Base-by-base conservation (phyloP, 2,888 invertebrate genomes). In the Philaethria dido region DNA sequence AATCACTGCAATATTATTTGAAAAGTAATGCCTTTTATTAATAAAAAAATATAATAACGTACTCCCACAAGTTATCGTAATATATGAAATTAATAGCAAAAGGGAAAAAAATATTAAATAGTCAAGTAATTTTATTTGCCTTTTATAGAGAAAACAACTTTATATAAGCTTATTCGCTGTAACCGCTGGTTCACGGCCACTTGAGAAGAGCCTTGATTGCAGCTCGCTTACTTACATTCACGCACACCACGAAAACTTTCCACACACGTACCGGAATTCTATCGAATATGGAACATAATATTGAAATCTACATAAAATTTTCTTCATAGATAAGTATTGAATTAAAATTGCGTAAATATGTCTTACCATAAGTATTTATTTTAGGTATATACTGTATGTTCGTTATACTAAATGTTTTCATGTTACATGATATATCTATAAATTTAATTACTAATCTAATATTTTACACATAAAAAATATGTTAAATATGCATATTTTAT, bases 131-230 rank as follows among this genome's bases (percentile, higher is more conserved):
- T 67, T 47, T 63, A 67, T 50, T 57, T 60, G 59, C 59, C 18
- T 33, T 59, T 63, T 59, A 63, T 59, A 59, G 52, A 52, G 62
- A 62, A 62, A 45, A 45, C 59, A 57, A 29, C 61, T 62, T 66
- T 69, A 62, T 62, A 66, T 52, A 65, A 73, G 77, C 74, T 77
- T 78, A 79, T 82, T 82, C 83, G 77, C 77, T 85, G 85, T 85
- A 84, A 85, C 83, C 62, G 74, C 80, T 60, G 78, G 79, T 81
- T 85, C 87, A 88, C 77, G 86, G 85, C 78, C 86, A 84, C 78
- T 76, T 74, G 74, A 82, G 83, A 86, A 85, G 83, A 79, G 84
- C 74, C 82, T 81, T 87, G 85, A 87, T 89, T 88, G 83, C 84
- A 79, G 69, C 71, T 69, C 73, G 75, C 75, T 74, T 76, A 80